phyloP scores from a whole-genome alignment of 2,113 vertebrate species.

The Corydoras maculifer region DNA sequence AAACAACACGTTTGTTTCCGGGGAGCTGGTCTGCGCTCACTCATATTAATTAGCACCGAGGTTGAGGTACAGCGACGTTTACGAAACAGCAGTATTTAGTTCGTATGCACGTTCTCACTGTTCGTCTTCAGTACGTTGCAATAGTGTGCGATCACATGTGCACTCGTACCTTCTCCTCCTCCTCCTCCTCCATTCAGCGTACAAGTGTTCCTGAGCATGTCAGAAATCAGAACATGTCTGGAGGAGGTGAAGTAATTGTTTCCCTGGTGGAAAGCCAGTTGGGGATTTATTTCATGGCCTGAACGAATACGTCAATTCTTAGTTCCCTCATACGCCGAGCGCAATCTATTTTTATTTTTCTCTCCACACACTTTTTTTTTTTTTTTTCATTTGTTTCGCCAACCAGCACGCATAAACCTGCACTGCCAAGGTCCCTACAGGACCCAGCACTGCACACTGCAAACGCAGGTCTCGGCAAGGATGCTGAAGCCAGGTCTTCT shows the following conservation, averaged over 20 bases:
- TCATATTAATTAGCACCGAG: slow-evolving; percentile 14
- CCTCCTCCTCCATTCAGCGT: no score
- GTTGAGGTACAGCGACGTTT: slow-evolving; percentile 17
- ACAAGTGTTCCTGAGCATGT: background rate
- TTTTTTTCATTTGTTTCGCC: no score
- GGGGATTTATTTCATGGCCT: slow-evolving; percentile 14
- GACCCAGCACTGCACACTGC: slow-evolving; percentile 25
- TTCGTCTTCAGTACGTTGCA: slow-evolving; percentile 2
- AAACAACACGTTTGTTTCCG: no score
- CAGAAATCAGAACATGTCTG: slow-evolving; percentile 15
- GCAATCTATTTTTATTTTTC: slow-evolving; percentile 4
- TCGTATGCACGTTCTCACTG: background rate
- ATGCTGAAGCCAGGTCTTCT: background rate
- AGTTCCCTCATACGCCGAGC: background rate
- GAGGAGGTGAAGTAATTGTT: slow-evolving; percentile 11
- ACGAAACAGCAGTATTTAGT: slow-evolving; percentile 17
- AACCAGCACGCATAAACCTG: slow-evolving; percentile 17
- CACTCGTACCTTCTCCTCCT: background rate
- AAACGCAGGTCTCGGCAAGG: slow-evolving; percentile 29
- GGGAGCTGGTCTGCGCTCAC: no score
- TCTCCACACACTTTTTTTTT: no score
- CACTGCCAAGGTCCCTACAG: slow-evolving; percentile 11
- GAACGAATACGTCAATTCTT: background rate
- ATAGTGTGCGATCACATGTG: slow-evolving; percentile 1
- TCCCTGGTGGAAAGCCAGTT: background rate